Evolutionary conservation across 2,888 invertebrate species (phyloP).

Genomic region (Flexamia atlantica): DNA sequence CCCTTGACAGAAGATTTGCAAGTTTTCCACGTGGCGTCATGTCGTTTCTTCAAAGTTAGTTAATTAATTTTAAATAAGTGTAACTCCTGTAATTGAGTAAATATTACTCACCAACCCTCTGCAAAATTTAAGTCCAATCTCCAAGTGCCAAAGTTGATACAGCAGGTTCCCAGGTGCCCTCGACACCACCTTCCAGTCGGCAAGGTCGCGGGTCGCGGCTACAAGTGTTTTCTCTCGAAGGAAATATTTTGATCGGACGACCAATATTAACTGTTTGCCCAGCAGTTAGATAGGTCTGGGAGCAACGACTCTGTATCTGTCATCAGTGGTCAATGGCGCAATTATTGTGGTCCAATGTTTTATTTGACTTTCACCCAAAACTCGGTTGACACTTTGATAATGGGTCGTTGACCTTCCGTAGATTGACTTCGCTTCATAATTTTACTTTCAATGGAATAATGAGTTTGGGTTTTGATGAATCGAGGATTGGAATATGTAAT

Average conservation of each 20-base stretch:
- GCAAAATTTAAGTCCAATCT: too few species aligned
- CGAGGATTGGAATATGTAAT: too few species aligned
- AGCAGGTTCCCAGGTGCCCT: too few species aligned
- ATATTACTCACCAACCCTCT: too few species aligned
- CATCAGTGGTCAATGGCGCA: background rate
- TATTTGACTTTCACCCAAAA: slow-evolving; percentile 37
- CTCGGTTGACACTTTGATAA: slow-evolving; percentile 31
- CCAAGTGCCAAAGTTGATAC: too few species aligned
- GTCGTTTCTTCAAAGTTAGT: too few species aligned
- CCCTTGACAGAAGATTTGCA: too few species aligned
- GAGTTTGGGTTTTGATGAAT: too few species aligned
- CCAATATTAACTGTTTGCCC: slow-evolving; percentile 10
- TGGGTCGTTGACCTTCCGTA: background rate
- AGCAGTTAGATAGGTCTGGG: slow-evolving; percentile 1
- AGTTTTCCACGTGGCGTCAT: too few species aligned
- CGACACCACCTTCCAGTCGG: background rate
- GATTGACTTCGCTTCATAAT: background rate
- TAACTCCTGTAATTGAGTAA: too few species aligned
- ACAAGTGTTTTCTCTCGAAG: background rate
- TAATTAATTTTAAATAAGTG: too few species aligned
- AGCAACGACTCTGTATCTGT: background rate
- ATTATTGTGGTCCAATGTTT: slow-evolving; percentile 43
- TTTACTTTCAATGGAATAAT: background rate
- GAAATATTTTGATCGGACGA: background rate
- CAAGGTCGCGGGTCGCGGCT: background rate